These are phyloP conservation scores for Xanthia togata DNA, from an alignment of 2,888 invertebrate genomes.

Conservation along the genomic window DNA sequence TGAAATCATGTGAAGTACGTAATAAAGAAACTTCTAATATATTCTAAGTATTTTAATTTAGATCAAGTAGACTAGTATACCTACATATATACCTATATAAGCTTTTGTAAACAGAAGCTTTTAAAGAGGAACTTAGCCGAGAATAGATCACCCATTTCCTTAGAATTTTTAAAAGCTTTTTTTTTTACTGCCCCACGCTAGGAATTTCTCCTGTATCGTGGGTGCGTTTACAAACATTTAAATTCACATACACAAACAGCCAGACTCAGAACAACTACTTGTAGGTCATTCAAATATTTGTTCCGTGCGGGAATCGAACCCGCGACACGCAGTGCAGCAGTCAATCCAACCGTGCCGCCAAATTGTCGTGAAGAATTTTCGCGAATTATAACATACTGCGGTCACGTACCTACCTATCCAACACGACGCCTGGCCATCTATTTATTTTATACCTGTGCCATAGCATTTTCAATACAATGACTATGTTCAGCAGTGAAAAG, in stretches of 20 bases:
- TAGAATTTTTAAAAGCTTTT: too few species aligned
- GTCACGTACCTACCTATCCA: background rate
- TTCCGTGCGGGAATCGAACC: too few species aligned
- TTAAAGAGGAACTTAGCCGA: background rate
- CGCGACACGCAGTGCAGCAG: too few species aligned
- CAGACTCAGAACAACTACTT: too few species aligned
- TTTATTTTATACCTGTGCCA: background rate
- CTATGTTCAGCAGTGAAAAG: background rate
- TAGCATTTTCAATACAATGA: background rate
- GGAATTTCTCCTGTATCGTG: too few species aligned
- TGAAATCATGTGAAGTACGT: constrained; percentile 12
- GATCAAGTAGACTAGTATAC: background rate
- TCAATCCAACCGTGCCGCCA: too few species aligned
- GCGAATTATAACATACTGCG: background rate
- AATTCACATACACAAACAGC: too few species aligned
- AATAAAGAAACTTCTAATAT: constrained; percentile 32
- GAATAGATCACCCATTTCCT: background rate
- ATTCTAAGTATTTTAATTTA: background rate
- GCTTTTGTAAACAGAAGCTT: background rate
- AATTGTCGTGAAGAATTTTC: too few species aligned
- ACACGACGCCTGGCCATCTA: background rate
- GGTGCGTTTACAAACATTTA: too few species aligned
- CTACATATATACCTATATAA: too few species aligned
- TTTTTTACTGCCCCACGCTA: too few species aligned
- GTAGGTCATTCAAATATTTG: too few species aligned